These are phyloP conservation scores for Epinephelus awoara DNA, from an alignment of 2,797 vertebrate genomes.

Conservation along the genomic window DNA sequence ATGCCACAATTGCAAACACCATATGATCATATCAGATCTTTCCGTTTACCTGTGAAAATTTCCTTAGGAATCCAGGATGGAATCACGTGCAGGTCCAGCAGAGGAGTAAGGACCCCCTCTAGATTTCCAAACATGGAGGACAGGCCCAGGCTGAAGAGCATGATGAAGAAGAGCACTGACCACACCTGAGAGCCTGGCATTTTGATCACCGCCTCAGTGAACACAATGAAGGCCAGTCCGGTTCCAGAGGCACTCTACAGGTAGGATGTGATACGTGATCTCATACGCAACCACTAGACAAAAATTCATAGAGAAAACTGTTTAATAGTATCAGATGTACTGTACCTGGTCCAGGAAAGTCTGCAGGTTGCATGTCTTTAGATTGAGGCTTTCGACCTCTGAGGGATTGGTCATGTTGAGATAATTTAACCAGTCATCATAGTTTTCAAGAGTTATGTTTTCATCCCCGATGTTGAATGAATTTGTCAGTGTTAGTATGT, in stretches of 20 bases:
- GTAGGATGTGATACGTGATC: conserved; percentile 1
- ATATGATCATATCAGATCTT: neutral
- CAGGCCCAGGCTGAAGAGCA: conserved; percentile 90
- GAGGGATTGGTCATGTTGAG: conserved; percentile 79
- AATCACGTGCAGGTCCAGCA: conserved; percentile 83
- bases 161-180: conserved; percentile 90
- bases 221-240: conserved; percentile 90
- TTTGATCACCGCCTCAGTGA: conserved; percentile 88
- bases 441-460: conserved; percentile 83
- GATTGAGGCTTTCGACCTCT: conserved; percentile 74
- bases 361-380: conserved; percentile 85
- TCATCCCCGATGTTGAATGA: conserved; percentile 85
- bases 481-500: conserved; percentile 84
- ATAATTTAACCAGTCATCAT: conserved; percentile 71
- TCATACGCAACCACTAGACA: neutral
- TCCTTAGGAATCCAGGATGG: conserved; percentile 87
- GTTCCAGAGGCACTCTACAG: conserved; percentile 89
- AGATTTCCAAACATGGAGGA: conserved; percentile 92
- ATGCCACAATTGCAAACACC: neutral
- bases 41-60: conserved; percentile 83
- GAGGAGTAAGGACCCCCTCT: conserved; percentile 87
- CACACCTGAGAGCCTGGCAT: conserved; percentile 90
- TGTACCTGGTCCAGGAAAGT: conserved; percentile 89
- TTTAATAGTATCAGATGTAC: neutral
- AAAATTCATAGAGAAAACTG: neutral